A percentile compares a stretch with the other conserved stretches of the same genome.
These are phyloP conservation scores for Gari tellinella DNA, from an alignment of 2,888 invertebrate genomes.

Conservation along the genomic window DNA sequence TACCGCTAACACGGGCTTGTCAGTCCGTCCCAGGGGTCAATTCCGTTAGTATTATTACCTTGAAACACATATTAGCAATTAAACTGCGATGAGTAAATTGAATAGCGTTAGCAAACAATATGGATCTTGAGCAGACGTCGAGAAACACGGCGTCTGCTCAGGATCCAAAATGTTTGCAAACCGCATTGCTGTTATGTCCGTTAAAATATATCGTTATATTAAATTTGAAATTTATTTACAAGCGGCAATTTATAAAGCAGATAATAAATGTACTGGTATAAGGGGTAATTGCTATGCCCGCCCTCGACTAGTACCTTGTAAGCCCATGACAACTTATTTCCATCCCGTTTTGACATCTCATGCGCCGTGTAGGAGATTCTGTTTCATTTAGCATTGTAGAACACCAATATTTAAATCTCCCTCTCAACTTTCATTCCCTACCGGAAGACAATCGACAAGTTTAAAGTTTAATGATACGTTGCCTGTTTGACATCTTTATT, in stretches of 20 bases:
- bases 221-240: too few relatives aligned
- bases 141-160: too few relatives aligned
- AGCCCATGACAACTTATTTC: conserved; percentile 5
- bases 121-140: too few relatives aligned
- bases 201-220: too few relatives aligned
- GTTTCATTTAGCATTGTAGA: background rate
- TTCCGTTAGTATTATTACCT: background rate
- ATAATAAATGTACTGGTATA: too few relatives aligned
- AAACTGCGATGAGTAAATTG: too few relatives aligned
- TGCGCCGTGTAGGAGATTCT: background rate
- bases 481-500: conserved; percentile 54
- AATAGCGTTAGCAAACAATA: too few relatives aligned
- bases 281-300: background rate
- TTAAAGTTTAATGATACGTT: conserved; percentile 38
- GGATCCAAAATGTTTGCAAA: too few relatives aligned
- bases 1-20: too few relatives aligned
- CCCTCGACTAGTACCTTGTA: background rate
- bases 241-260: too few relatives aligned
- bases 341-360: background rate
- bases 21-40: background rate
- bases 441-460: conserved; percentile 5
- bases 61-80: too few relatives aligned
- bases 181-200: too few relatives aligned
- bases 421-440: conserved; percentile 23
- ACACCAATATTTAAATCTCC: conserved; percentile 4